A percentile compares a stretch with the other conserved stretches of the same genome.
Conservation (phyloP, 2,113 vertebrate genomes). For the Xyliphius kryptos region DNA sequence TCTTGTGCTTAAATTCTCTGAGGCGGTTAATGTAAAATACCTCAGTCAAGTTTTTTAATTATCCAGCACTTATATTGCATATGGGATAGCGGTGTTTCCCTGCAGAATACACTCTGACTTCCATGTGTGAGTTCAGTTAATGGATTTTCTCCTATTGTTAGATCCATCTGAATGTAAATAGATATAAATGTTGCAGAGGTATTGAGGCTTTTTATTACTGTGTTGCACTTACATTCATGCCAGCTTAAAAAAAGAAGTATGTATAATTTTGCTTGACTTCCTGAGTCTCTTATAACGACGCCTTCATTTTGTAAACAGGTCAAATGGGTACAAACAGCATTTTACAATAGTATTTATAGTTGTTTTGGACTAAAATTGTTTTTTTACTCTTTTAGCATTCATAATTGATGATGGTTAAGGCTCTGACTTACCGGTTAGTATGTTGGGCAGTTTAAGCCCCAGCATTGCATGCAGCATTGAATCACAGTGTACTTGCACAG, state of each 20-base stretch:
- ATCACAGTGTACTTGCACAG: too few relatives aligned
- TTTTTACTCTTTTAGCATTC: too few relatives aligned
- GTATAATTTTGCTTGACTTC: conserved; percentile 16
- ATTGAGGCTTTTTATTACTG: conserved; percentile 21
- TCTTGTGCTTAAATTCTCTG: conserved; percentile 17
- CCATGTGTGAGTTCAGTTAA: conserved; percentile 16
- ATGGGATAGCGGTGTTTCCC: conserved; percentile 6
- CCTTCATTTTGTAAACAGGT: conserved; percentile 15
- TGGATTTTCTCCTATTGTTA: conserved; percentile 35
- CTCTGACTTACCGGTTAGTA: too few relatives aligned
- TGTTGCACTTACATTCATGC: conserved; percentile 9
- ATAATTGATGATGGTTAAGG: too few relatives aligned
- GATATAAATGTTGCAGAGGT: conserved; percentile 10
- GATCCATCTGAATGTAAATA: conserved; percentile 25
- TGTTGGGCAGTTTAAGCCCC: too few relatives aligned
- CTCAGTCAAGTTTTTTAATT: conserved; percentile 38
- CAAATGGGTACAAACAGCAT: too few relatives aligned
- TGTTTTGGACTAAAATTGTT: too few relatives aligned
- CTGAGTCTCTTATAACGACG: conserved; percentile 2
- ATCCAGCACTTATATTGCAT: conserved; percentile 16
- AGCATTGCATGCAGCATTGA: too few relatives aligned
- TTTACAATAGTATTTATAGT: too few relatives aligned
- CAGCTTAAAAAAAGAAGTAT: conserved; percentile 18
- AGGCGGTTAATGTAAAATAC: conserved; percentile 21
- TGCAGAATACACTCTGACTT: conserved; percentile 15